phyloP scores from a whole-genome alignment of 2,888 invertebrate species.

The Chouioia cunea region DNA sequence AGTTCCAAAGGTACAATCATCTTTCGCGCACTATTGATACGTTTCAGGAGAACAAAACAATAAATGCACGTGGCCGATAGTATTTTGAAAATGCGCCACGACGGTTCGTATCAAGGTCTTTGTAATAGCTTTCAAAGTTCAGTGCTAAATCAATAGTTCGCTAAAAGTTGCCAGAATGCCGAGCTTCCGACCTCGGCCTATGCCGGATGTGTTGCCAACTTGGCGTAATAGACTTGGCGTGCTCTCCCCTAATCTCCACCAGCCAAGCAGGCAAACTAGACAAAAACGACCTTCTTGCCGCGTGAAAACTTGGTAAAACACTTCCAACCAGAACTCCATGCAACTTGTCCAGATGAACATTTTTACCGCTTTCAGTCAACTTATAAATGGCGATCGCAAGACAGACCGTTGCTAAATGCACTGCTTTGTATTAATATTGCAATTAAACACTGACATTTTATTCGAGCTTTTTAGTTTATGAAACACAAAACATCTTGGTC shows the following conservation, averaged over 20 bases:
- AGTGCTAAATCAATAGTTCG: conserved; percentile 34
- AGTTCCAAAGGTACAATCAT: too few relatives aligned
- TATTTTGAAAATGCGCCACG: conserved; percentile 13
- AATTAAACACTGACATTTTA: too few relatives aligned
- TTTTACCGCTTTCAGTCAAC: too few relatives aligned
- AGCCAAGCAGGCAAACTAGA: conserved; percentile 25
- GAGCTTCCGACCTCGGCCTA: conserved; percentile 30
- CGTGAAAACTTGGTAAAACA: conserved; percentile 3
- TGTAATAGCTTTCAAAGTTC: conserved; percentile 36
- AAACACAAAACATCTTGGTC: too few relatives aligned
- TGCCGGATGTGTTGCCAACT: conserved; percentile 33
- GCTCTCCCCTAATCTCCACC: conserved; percentile 21
- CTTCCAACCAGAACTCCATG: conserved; percentile 26
- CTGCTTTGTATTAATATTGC: too few relatives aligned
- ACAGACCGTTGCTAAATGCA: too few relatives aligned
- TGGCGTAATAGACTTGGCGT: conserved; percentile 42
- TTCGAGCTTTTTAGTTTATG: too few relatives aligned
- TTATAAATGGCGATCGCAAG: too few relatives aligned
- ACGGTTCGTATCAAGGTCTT: conserved; percentile 29
- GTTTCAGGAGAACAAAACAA: too few relatives aligned
- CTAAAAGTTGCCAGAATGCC: conserved; percentile 33
- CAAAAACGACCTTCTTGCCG: conserved; percentile 34
- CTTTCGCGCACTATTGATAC: too few relatives aligned
- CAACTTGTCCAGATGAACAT: too few relatives aligned
- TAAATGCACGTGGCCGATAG: background rate